Conservation (phyloP, 2,888 invertebrate genomes). For the Syritta pipiens region DNA sequence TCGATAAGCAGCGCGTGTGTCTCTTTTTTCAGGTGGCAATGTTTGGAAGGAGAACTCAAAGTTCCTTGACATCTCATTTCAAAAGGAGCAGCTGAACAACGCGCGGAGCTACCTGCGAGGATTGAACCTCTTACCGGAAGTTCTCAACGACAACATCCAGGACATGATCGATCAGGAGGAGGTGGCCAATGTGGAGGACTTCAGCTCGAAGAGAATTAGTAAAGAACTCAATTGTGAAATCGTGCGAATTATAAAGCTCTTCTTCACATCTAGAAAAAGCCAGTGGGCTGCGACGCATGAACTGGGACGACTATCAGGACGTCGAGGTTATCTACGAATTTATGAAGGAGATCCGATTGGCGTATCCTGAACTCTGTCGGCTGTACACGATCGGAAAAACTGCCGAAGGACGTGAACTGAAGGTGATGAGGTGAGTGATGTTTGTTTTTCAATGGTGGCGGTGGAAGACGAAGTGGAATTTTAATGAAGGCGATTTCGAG, state of each 20-base stretch:
- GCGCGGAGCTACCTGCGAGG: constrained; percentile 83
- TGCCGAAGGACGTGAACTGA: constrained; percentile 87
- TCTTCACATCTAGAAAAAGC: constrained; percentile 40
- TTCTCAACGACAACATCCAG: constrained; percentile 88
- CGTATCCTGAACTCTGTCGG: constrained; percentile 86
- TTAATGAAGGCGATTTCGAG: constrained; percentile 14
- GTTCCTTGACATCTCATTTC: constrained; percentile 85
- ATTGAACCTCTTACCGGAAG: constrained; percentile 82
- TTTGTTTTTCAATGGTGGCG: constrained; percentile 1
- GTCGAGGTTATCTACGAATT: constrained; percentile 85
- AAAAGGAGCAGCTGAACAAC: constrained; percentile 82
- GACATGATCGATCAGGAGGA: constrained; percentile 85
- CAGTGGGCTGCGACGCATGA: constrained; percentile 79
- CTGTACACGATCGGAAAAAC: constrained; percentile 87
- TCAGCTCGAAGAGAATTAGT: constrained; percentile 71
- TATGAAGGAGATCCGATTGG: constrained; percentile 85
- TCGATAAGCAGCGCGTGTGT: neutral
- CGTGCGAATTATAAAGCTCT: constrained; percentile 37
- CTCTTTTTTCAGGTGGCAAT: constrained; percentile 72
- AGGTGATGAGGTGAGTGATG: constrained; percentile 80
- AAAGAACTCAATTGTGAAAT: constrained; percentile 55
- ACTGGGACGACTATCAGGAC: constrained; percentile 89
- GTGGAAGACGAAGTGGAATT: constrained; percentile 37
- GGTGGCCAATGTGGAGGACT: constrained; percentile 83
- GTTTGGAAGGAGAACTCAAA: constrained; percentile 78